Evolutionary conservation across 2,797 vertebrate genomes (phyloP), one percentile per base, ranked within the genome.

Genomic region (Gymnocypris eckloni): DNA sequence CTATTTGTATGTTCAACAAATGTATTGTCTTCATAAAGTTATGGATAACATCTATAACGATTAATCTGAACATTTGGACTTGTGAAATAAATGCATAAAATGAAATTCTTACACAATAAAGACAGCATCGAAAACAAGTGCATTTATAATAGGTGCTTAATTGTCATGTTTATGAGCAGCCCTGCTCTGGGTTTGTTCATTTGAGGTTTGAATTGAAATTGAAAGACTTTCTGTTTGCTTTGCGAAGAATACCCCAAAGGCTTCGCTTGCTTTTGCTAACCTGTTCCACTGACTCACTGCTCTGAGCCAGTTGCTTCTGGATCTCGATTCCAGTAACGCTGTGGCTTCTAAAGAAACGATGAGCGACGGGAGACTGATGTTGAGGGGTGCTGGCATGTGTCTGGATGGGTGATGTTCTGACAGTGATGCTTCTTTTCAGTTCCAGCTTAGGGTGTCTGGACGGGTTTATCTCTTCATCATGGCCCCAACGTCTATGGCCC

Each of bases 221-320:
- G 4, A 88, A 56, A 67, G 59, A 54, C 28, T 79, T 79, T 69
- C 79, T 67, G 64, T 86, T 64, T 59, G 92, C 93, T 90, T 95
- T 94, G 75, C 52, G 91, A 79, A 95, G 94, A 52, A 93, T 22
- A 12, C 91, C 82, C 61, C 89, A 92, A 77, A 95, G 91, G 59
- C 83, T 89, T 0, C 13, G 86, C 86, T 93, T 94, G 5, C 73
- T 48, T 85, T 91, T 94, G 81, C 85, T 71, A 54, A 12, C 91
- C 82, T 85, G 89, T 81, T 56, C 25, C 81, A 66, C 20, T 73
- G 80, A 84, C 73, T 48, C 76, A 37, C 87, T 85, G 25, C 45
- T 80, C 9, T 2, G 56, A 5, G 7, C 13, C 13, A 18, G 18
- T 69, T 86, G 28, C 52, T 25, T 37, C 81, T 43, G 45, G 54